Evolutionary conservation across 1,140 invertebrate species (phyloP).

Genomic region (Drosophila arizonae): DNA sequence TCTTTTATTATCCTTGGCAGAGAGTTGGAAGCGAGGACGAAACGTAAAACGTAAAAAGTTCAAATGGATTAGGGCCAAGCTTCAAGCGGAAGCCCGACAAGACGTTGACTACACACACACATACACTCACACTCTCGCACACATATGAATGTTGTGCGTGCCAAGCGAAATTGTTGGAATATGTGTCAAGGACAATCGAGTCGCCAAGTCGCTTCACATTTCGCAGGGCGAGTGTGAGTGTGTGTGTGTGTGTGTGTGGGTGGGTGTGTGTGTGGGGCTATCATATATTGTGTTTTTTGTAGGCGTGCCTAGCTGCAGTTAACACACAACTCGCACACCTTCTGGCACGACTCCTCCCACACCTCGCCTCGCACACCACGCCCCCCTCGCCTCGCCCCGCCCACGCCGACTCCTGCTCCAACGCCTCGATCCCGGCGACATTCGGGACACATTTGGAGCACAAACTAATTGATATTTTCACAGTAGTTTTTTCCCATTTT

Average conservation of each 20-base stretch:
- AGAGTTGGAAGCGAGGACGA: slow-evolving; percentile 39
- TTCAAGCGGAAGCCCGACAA: slow-evolving; percentile 60
- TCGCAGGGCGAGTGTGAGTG: not conserved
- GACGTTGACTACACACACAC: slow-evolving; percentile 53
- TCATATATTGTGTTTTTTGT: slow-evolving; percentile 34
- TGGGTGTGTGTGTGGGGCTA: slow-evolving; percentile 13
- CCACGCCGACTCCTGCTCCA: not conserved
- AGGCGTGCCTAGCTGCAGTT: slow-evolving; percentile 53
- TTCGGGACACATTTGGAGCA: slow-evolving; percentile 70
- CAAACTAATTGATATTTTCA: slow-evolving; percentile 71
- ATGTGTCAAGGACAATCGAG: slow-evolving; percentile 74
- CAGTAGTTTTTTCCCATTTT: slow-evolving; percentile 36
- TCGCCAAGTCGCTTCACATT: slow-evolving; percentile 18
- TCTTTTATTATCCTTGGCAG: slow-evolving; percentile 75
- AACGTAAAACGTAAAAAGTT: slow-evolving; percentile 45
- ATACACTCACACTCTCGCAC: slow-evolving; percentile 17
- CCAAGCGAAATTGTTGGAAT: slow-evolving; percentile 52
- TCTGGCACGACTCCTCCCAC: slow-evolving; percentile 1
- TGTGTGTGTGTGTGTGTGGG: slow-evolving; percentile 15
- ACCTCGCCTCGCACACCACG: not conserved
- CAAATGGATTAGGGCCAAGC: slow-evolving; percentile 76
- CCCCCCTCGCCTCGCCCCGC: not conserved
- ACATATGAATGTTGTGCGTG: slow-evolving; percentile 42
- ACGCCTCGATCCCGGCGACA: slow-evolving; percentile 18
- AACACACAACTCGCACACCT: slow-evolving; percentile 37